phyloP scores from a whole-genome alignment of 2,888 invertebrate genomes.

The Caenorhabditis doughertyi region DNA sequence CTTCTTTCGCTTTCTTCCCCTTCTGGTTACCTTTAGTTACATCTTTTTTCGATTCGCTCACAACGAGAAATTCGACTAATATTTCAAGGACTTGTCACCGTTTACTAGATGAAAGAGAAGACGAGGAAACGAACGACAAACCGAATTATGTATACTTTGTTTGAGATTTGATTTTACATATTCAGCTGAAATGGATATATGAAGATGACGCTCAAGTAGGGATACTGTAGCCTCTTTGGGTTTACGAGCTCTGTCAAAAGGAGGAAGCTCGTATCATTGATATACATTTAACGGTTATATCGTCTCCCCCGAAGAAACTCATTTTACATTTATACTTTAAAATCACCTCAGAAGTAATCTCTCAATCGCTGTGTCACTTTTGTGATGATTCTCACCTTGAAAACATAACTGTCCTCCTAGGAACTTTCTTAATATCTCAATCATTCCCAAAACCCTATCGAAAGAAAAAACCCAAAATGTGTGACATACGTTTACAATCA shows the following conservation, averaged over 20 bases:
- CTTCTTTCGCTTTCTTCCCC: background rate
- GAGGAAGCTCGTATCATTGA: too few species aligned
- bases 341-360: too few species aligned
- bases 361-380: too few species aligned
- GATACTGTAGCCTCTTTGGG: background rate
- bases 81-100: slow-evolving; percentile 44
- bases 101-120: background rate
- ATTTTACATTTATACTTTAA: too few species aligned
- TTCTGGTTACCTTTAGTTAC: slow-evolving; percentile 35
- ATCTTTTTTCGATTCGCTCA: background rate
- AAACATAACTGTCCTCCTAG: too few species aligned
- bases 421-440: background rate
- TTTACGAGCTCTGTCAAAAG: background rate
- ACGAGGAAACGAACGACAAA: slow-evolving; percentile 22
- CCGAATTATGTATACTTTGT: slow-evolving; percentile 8
- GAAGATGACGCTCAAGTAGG: background rate
- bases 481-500: slow-evolving; percentile 23
- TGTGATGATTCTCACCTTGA: too few species aligned
- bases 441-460: background rate
- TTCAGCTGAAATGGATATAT: background rate
- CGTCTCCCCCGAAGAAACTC: too few species aligned
- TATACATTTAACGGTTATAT: too few species aligned
- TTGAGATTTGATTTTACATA: slow-evolving; percentile 2
- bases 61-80: slow-evolving; percentile 14
- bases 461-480: background rate